Conservation (phyloP, 2,113 vertebrate genomes). For the Ancistrus triradiatus region DNA sequence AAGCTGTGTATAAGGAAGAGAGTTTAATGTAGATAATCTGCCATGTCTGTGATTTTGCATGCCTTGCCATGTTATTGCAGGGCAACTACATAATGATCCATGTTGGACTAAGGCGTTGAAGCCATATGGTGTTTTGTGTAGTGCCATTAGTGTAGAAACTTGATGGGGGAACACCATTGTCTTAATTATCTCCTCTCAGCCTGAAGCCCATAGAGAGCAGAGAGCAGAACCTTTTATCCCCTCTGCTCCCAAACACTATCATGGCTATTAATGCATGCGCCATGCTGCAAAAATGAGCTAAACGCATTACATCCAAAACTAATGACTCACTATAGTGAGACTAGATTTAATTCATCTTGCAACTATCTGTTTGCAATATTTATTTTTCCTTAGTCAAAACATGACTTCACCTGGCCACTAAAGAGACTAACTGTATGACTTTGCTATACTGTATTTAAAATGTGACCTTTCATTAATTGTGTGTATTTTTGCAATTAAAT, state of each 20-base stretch:
- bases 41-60: constrained; percentile 8
- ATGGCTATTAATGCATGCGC: constrained; percentile 38
- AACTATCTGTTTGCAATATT: constrained; percentile 32
- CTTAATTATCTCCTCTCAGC: constrained; percentile 48
- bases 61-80: constrained; percentile 35
- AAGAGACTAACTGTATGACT: neutral
- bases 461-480: constrained; percentile 14
- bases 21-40: constrained; percentile 32
- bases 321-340: constrained; percentile 35
- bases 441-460: constrained; percentile 23
- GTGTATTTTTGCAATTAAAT: neutral
- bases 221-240: constrained; percentile 37
- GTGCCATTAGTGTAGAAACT: constrained; percentile 46
- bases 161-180: constrained; percentile 40
- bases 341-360: constrained; percentile 41
- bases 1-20: neutral
- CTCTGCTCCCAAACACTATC: constrained; percentile 31
- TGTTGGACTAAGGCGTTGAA: constrained; percentile 31
- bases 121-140: constrained; percentile 49
- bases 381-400: constrained; percentile 26
- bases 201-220: constrained; percentile 36
- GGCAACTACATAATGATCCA: constrained; percentile 33
- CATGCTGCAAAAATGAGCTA: constrained; percentile 38
- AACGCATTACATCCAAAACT: constrained; percentile 39
- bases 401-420: constrained; percentile 28